Conservation (phyloP, 2,797 vertebrate species). For the Merluccius polli region DNA sequence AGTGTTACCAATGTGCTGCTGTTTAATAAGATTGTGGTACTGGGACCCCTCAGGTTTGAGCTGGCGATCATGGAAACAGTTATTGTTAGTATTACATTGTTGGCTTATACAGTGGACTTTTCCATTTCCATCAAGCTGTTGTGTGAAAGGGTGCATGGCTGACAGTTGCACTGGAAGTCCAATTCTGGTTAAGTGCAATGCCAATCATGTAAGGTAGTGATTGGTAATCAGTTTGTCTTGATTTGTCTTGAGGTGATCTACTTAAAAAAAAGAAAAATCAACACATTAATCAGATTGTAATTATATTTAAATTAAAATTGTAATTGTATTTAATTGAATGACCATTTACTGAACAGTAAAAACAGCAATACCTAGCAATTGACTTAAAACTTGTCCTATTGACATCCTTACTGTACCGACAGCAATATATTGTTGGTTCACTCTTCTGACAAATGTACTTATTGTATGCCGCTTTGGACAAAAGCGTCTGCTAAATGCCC, state of each 20-base stretch:
- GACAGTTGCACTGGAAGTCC: slow-evolving; percentile 10
- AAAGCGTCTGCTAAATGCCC: too few species aligned
- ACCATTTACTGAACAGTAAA: too few species aligned
- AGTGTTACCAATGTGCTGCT: slow-evolving; percentile 57
- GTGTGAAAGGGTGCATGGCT: slow-evolving; percentile 56
- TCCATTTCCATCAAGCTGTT: slow-evolving; percentile 69
- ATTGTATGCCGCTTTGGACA: too few species aligned
- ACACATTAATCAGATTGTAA: neutral
- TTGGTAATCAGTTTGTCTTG: neutral
- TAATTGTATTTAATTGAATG: neutral
- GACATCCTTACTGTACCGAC: too few species aligned
- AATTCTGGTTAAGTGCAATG: neutral
- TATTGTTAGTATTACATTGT: slow-evolving; percentile 59
- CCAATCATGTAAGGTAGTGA: neutral
- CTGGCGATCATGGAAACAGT: slow-evolving; percentile 57
- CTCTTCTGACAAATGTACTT: too few species aligned
- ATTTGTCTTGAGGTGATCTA: neutral
- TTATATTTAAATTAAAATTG: neutral
- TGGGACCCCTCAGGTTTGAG: neutral
- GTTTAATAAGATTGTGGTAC: too few species aligned
- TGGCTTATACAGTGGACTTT: slow-evolving; percentile 72
- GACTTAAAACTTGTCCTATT: too few species aligned
- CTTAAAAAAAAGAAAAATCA: neutral
- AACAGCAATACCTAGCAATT: too few species aligned
- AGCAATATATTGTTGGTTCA: too few species aligned